Base-by-base conservation (phyloP, 2,888 invertebrate genomes). In the Oligia latruncula region DNA sequence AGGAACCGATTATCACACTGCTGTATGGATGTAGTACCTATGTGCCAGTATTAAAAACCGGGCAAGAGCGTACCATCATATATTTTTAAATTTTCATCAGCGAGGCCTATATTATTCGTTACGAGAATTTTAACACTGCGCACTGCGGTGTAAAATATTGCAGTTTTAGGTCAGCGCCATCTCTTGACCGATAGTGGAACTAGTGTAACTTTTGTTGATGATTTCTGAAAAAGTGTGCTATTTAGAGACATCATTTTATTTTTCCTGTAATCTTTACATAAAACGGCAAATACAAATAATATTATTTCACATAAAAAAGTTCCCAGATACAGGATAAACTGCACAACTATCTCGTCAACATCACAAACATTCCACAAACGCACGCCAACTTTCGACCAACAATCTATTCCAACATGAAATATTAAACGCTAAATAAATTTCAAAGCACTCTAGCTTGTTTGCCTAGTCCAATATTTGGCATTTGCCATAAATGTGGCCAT, bases 381-480 rank as follows among this genome's bases (percentile, higher is more conserved):
- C 55, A 68, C 58, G 62, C 49, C 43, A 86, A 83, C 78, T 70
- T 87, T 87, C 68, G 20, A 78, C 71, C 77, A 68, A 82, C 76
- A 82, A 85, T 87, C 73, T 85, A 87, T 84, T 75, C 70, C 74
- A 73, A 77, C 67, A 76, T 79, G 78, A 88, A 86, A 90, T 89
- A 86, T 86, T 78, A 77, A 74, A 68, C 85, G 80, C 49, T 87
- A 87, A 88, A 89, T 90, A 90, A 90, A 88, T 90, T 86, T 78
- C 77, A 78, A 79, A 87, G 83, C 89, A 88, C 85, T 90, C 72
- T 78, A 82, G 71, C 81, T 66, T 75, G 88, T 89, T 86, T 81
- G 73, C 70, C 71, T 77, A 77, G 74, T 82, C 74, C 82, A 84
- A 80, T 87, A 85, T 89, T 88, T 87, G 88, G 86, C 83, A 78